A percentile compares a stretch with the other conserved stretches of the same genome.
Evolutionary conservation across 1,140 invertebrate species (phyloP).

Genomic region (Sitophilus oryzae): DNA sequence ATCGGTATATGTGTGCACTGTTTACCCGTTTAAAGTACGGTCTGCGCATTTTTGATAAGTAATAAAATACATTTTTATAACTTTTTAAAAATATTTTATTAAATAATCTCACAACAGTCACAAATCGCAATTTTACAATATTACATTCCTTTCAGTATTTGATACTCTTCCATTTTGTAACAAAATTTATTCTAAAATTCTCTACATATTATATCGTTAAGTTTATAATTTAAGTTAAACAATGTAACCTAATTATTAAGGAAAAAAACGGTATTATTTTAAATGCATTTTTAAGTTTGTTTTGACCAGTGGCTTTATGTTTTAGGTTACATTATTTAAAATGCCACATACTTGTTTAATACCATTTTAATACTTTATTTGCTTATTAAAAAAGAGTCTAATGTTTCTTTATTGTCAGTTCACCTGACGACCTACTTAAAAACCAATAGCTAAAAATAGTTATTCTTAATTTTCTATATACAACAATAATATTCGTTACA

Average conservation of each 20-base stretch:
- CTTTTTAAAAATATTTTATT: conserved; percentile 22
- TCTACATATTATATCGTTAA: not conserved
- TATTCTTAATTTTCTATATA: conserved; percentile 7
- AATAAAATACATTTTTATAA: conserved; percentile 1
- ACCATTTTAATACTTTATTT: not conserved
- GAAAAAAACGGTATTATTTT: too few species aligned
- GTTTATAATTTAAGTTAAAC: not conserved
- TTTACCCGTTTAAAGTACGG: too few species aligned
- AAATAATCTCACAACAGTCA: conserved; percentile 16
- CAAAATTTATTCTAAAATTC: conserved; percentile 10
- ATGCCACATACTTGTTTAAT: not conserved
- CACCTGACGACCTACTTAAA: conserved; percentile 19
- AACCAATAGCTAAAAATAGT: not conserved
- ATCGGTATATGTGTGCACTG: too few species aligned
- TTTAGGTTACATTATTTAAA: too few species aligned
- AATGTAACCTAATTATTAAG: not conserved
- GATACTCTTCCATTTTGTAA: conserved; percentile 6
- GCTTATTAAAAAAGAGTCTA: conserved; percentile 9
- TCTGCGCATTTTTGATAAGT: too few species aligned
- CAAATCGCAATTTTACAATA: conserved; percentile 12
- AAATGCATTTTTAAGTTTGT: too few species aligned
- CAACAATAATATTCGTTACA: conserved; percentile 4
- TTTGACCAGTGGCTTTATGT: too few species aligned
- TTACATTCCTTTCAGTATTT: conserved; percentile 9
- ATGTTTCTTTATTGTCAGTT: conserved; percentile 22